A percentile compares a stretch with the other conserved stretches of the same genome.
Evolutionary conservation across 2,113 vertebrate species (phyloP).

Genomic region (Sylvietta virens): DNA sequence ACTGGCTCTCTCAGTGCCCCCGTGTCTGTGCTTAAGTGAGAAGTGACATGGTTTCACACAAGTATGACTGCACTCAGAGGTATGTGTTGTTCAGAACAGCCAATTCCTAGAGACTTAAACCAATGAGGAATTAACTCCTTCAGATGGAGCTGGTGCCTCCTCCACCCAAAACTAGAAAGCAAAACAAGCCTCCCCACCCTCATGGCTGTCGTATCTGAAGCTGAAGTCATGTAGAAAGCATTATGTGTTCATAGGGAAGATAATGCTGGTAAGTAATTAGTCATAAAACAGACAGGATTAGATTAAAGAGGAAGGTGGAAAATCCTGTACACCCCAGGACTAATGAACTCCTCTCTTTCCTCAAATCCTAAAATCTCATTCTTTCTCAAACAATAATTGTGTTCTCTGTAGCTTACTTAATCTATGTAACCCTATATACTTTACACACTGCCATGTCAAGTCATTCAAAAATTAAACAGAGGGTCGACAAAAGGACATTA

Average conservation of each 20-base stretch:
- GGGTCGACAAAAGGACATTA: background rate
- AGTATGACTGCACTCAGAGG: background rate
- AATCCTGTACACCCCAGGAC: background rate
- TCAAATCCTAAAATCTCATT: background rate
- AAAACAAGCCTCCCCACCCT: conserved; percentile 14
- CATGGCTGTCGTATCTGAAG: background rate
- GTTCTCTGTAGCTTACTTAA: background rate
- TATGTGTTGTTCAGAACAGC: background rate
- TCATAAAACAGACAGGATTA: background rate
- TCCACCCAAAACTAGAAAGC: background rate
- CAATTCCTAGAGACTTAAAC: background rate
- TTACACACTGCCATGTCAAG: background rate
- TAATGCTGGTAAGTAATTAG: background rate
- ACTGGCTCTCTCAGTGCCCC: background rate
- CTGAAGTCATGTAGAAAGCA: background rate
- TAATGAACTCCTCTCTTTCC: background rate
- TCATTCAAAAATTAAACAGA: background rate
- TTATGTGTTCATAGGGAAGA: background rate
- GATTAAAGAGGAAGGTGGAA: background rate
- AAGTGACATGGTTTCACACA: background rate
- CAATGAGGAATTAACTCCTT: background rate
- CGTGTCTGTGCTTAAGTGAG: background rate
- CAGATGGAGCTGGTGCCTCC: background rate
- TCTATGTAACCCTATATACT: background rate
- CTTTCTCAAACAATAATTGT: background rate